Evolutionary conservation across 1,140 invertebrate species (phyloP), one percentile per base, ranked within the genome.

Genomic region (Akabosia matsudoensis): DNA sequence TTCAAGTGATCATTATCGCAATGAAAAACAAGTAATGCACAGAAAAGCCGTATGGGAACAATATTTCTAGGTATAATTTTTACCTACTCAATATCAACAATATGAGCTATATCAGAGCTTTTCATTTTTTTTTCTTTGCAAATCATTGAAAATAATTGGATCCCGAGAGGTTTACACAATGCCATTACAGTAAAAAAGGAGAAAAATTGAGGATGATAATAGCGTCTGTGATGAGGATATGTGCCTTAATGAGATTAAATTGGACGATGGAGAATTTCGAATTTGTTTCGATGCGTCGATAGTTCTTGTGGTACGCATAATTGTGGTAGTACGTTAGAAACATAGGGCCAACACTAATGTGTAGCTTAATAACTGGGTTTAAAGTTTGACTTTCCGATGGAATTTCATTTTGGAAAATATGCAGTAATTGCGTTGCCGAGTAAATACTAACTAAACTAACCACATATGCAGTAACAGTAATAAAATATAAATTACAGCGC

Each of bases 131-230:
- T 67, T 67, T 31, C 24, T 67, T 67, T 67, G 61, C 61, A 67
- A 67, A 67, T 67, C 61, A 67, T 67, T 7, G 61, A 30, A 67
- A 67, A 67, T 67, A 67, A 67, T 67, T 67, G 61, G 61, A 67
- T 67, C 61, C 7, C 37, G 61, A 67, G 61, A 30, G 61, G 30
- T 67, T 28, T 30, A 67, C 10, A 31, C 4, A 67, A 31, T 30
- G 10, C 10, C 31, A 16, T 67, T 61, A 61, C 54, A 24, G 24
- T 13, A 61, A 61, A 61, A 24, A 22, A n/a, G 54, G 3, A 61
- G 54, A 22, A 61, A 16, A 22, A 31, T 67, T 67, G 28, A 67
- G 2, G 28, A 67, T 67, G 28, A 67, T 67, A 30, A 67, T 67
- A n/a, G n/a, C n/a, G 54, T 16, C 31, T 4, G 22, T 31, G 61